Percentiles rank a stretch among this genome's conserved stretches.
Evolutionary conservation across 2,888 invertebrate genomes (phyloP).

Genomic region (Eristalis pertinax): DNA sequence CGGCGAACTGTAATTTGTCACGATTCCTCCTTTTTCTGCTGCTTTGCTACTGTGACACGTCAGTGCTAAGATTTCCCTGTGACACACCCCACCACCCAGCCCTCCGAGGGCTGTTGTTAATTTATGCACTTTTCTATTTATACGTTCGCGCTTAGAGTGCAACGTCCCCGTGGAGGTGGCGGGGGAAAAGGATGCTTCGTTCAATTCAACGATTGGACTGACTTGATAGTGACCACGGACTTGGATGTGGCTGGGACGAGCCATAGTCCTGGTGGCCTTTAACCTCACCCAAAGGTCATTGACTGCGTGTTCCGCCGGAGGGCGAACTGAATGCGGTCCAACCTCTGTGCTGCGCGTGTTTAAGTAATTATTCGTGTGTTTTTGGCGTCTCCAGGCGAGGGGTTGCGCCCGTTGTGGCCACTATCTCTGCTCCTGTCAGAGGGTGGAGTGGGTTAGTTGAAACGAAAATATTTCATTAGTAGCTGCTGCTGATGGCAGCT

Average conservation of each 20-base stretch:
- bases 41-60: constrained; percentile 23
- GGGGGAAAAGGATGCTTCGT: not conserved
- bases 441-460: not conserved
- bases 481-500: not conserved
- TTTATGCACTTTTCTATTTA: constrained; percentile 61
- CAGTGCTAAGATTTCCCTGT: constrained; percentile 39
- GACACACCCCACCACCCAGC: not conserved
- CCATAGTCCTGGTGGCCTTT: not conserved
- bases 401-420: not conserved
- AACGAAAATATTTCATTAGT: not conserved
- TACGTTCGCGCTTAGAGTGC: constrained; percentile 45
- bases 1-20: constrained; percentile 64
- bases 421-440: not conserved
- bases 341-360: not conserved
- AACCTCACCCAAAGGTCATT: not conserved
- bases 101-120: constrained; percentile 39
- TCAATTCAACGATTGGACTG: not conserved
- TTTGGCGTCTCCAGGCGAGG: not conserved
- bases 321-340: not conserved
- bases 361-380: not conserved
- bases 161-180: constrained; percentile 33
- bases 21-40: constrained; percentile 43
- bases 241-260: not conserved
- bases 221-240: not conserved
- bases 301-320: not conserved